Percentiles rank a stretch among this genome's conserved stretches.
Conservation (phyloP, 2,113 vertebrate species). For the Aptenodytes forsteri region DNA sequence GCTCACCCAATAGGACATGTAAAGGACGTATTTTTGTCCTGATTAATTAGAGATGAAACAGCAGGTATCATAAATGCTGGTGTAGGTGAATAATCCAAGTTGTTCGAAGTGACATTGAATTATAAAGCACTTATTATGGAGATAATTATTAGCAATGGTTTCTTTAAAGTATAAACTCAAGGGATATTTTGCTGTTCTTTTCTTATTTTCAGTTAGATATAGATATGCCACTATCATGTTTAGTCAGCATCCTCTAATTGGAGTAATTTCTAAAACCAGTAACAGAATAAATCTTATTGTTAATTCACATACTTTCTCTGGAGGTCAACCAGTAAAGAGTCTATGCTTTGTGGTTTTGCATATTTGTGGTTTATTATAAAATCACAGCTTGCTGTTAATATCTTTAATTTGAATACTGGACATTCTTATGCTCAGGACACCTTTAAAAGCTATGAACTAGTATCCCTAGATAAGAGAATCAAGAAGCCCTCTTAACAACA, state of each 20-base stretch:
- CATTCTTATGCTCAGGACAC: neutral
- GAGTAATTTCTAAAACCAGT: neutral
- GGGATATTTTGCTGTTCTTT: neutral
- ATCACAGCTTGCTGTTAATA: neutral
- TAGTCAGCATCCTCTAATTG: neutral
- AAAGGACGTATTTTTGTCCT: neutral
- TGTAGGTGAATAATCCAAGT: neutral
- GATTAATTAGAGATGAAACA: neutral
- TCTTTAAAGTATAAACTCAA: neutral
- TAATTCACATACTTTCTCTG: neutral
- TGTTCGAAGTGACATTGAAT: neutral
- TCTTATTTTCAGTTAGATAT: neutral
- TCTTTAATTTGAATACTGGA: neutral
- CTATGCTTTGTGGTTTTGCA: neutral
- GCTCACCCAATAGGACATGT: neutral
- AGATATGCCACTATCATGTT: neutral
- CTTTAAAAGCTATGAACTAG: neutral
- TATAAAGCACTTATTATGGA: neutral
- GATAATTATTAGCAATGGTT: neutral
- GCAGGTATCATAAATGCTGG: neutral
- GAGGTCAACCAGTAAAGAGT: neutral
- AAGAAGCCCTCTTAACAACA: neutral
- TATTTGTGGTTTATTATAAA: neutral
- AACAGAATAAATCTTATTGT: neutral
- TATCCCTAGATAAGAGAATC: neutral